These are phyloP conservation scores for Halcyon smyrnensis DNA, from an alignment of 2,797 vertebrate species.

Conservation along the genomic window DNA sequence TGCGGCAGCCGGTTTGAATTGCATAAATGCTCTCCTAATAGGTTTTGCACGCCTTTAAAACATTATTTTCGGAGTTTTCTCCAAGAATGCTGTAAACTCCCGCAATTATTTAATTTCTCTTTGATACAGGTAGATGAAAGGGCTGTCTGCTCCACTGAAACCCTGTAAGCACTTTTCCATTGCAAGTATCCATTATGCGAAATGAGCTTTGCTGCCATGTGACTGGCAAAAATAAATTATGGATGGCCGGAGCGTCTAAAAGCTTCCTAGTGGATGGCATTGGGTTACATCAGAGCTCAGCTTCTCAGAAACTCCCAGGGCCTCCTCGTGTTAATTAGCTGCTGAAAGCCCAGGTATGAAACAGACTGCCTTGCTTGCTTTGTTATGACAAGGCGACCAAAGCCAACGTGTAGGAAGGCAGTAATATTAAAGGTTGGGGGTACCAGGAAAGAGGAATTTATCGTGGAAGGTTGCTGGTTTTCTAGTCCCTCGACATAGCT, in stretches of 20 bases:
- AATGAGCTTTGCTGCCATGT: constrained; percentile 41
- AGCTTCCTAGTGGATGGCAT: constrained; percentile 45
- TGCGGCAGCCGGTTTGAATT: fast-evolving
- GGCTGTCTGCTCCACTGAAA: constrained; percentile 5
- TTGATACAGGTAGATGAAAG: not conserved
- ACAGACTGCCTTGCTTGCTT: not conserved
- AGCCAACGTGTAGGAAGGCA: not conserved
- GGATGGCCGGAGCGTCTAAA: constrained; percentile 26
- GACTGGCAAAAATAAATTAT: constrained; percentile 29
- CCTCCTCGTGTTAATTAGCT: constrained; percentile 30
- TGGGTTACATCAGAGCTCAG: constrained; percentile 31
- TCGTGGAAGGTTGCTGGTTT: not conserved
- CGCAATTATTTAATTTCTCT: not conserved
- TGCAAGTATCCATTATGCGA: constrained; percentile 9
- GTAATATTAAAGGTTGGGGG: not conserved
- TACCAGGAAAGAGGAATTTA: not conserved
- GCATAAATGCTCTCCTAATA: not conserved
- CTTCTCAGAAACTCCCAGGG: constrained; percentile 4
- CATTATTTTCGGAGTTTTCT: not conserved
- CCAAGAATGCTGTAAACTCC: not conserved
- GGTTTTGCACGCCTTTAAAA: not conserved
- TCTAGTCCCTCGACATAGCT: not conserved
- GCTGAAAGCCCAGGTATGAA: not conserved
- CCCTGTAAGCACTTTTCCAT: constrained; percentile 31
- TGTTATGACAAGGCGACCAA: not conserved